phyloP scores from a whole-genome alignment of 2,113 vertebrate species.

The Lepisosteus osseus region DNA sequence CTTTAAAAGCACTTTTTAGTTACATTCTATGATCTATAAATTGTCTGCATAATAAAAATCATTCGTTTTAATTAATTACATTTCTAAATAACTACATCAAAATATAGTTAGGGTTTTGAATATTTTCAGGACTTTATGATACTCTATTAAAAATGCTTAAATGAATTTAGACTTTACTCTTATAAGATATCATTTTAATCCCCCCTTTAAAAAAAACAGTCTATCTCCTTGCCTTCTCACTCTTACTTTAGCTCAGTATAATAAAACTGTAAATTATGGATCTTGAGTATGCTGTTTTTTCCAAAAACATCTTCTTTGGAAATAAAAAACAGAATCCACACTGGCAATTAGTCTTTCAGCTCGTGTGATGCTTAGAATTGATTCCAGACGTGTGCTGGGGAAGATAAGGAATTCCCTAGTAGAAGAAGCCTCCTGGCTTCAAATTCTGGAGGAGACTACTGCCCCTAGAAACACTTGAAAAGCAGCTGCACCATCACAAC shows the following conservation, averaged over 20 bases:
- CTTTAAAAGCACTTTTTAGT: no score
- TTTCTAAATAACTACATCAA: no score
- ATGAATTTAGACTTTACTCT: no score
- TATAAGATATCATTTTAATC: no score
- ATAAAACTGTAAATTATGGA: not conserved
- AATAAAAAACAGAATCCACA: slow-evolving; percentile 8
- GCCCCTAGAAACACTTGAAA: slow-evolving; percentile 35
- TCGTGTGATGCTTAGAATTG: slow-evolving; percentile 65
- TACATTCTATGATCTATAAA: no score
- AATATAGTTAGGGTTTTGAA: no score
- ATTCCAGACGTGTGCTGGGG: slow-evolving; percentile 68
- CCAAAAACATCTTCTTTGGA: not conserved
- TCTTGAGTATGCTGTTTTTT: not conserved
- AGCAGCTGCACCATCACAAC: slow-evolving; percentile 18
- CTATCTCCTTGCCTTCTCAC: not conserved
- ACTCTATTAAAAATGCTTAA: no score
- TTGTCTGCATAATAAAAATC: no score
- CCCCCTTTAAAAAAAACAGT: no score
- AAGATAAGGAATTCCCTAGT: slow-evolving; percentile 69
- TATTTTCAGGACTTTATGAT: no score
- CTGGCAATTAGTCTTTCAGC: slow-evolving; percentile 50
- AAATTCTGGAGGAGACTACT: slow-evolving; percentile 41
- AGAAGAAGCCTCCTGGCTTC: slow-evolving; percentile 57
- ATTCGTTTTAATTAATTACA: no score
- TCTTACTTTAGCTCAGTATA: not conserved